Conservation (phyloP, 2,797 vertebrate genomes). For the Denticeps clupeoides region DNA sequence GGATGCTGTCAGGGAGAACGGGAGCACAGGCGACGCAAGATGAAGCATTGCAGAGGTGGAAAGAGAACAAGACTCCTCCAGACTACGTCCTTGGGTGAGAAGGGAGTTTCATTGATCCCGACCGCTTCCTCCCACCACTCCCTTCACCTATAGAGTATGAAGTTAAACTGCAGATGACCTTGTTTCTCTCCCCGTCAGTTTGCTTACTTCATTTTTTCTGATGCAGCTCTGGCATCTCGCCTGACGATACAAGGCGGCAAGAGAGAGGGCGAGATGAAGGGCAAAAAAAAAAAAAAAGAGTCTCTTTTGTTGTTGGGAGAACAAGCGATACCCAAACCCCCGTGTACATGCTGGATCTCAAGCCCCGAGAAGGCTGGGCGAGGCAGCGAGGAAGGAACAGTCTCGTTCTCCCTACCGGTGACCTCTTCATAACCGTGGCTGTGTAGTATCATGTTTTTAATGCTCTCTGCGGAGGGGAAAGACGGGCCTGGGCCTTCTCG, state of each 20-base stretch:
- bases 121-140: too few relatives aligned
- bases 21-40: too few relatives aligned
- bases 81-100: too few relatives aligned
- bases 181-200: conserved; percentile 9
- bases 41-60: too few relatives aligned
- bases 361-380: conserved; percentile 36
- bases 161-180: neutral
- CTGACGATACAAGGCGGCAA: conserved; percentile 10
- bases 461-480: conserved; percentile 50
- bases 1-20: too few relatives aligned
- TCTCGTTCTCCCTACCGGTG: conserved; percentile 37
- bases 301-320: conserved; percentile 31
- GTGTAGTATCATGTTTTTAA: conserved; percentile 75
- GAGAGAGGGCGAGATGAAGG: conserved; percentile 30
- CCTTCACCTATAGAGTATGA: too few relatives aligned
- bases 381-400: too few relatives aligned
- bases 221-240: conserved; percentile 22
- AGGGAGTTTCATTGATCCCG: too few relatives aligned
- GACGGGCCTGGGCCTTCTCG: conserved; percentile 58
- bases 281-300: conserved; percentile 32
- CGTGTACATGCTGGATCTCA: conserved; percentile 24
- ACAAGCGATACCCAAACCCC: conserved; percentile 30
- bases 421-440: conserved; percentile 71
- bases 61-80: too few relatives aligned
- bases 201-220: conserved; percentile 45